These are phyloP conservation scores for Drosophila buzzatii DNA, from an alignment of 2,888 invertebrate species.

Conservation along the genomic window DNA sequence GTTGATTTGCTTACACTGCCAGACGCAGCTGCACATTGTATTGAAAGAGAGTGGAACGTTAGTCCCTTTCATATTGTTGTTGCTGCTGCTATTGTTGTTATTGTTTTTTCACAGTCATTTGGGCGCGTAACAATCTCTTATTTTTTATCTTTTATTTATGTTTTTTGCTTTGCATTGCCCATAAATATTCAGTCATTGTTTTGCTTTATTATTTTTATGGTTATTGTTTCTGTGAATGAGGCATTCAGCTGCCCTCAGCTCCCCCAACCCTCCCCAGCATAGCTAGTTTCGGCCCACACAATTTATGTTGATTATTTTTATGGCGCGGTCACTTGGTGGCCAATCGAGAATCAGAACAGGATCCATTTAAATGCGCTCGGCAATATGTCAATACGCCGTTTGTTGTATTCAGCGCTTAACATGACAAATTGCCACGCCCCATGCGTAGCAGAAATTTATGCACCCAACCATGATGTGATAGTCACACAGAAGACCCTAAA, in stretches of 20 bases:
- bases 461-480: constrained; percentile 14
- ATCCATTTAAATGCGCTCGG: constrained; percentile 63
- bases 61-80: constrained; percentile 22
- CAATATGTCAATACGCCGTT: constrained; percentile 71
- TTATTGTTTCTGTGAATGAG: constrained; percentile 67
- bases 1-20: constrained; percentile 72
- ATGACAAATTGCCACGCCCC: constrained; percentile 74
- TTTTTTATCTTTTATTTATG: constrained; percentile 19
- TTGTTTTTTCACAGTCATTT: constrained; percentile 68
- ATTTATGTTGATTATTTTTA: constrained; percentile 81
- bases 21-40: constrained; percentile 66
- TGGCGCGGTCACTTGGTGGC: constrained; percentile 76
- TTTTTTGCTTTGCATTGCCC: constrained; percentile 48
- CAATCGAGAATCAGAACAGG: constrained; percentile 67
- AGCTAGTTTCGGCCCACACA: constrained; percentile 36
- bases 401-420: constrained; percentile 67
- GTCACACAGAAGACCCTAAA: neutral
- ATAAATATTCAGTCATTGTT: constrained; percentile 78
- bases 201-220: constrained; percentile 81
- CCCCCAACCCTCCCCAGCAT: neutral
- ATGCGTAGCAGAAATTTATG: constrained; percentile 63
- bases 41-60: constrained; percentile 11
- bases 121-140: constrained; percentile 61
- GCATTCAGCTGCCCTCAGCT: constrained; percentile 3
- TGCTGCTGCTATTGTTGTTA: constrained; percentile 24